Percentiles rank a stretch among this genome's conserved stretches.
These are phyloP conservation scores for Cactoblastis cactorum DNA, from an alignment of 2,888 invertebrate species.

Conservation along the genomic window DNA sequence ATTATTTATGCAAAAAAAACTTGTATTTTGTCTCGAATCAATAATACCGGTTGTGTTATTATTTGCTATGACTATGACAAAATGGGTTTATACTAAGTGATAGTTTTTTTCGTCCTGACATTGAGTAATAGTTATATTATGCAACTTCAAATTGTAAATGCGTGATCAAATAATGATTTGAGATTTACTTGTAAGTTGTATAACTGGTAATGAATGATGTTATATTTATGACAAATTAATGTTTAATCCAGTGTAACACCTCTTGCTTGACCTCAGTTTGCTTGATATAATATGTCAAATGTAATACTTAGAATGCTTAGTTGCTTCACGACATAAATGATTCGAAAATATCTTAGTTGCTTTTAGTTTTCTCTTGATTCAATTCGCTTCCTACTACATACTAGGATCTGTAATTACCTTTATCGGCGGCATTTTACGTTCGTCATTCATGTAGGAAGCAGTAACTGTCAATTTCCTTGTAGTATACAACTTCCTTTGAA, in stretches of 20 bases:
- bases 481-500: slow-evolving; percentile 21
- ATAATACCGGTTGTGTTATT: slow-evolving; percentile 3
- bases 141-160: neutral
- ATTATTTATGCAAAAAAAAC: slow-evolving; percentile 3
- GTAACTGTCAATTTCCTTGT: slow-evolving; percentile 26
- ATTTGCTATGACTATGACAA: neutral
- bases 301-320: neutral
- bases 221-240: neutral
- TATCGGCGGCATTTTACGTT: neutral
- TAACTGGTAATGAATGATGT: neutral
- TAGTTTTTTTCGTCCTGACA: neutral
- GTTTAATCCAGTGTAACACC: neutral
- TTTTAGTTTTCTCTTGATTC: neutral
- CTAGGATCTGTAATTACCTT: neutral
- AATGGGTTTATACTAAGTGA: too few species aligned
- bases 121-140: slow-evolving; percentile 1
- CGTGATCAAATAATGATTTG: neutral
- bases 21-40: neutral
- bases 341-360: neutral
- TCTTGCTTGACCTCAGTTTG: neutral
- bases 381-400: slow-evolving; percentile 1
- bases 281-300: neutral
- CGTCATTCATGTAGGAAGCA: slow-evolving; percentile 13
- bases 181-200: neutral
- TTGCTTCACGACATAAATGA: slow-evolving; percentile 1